Conservation (phyloP, 2,888 invertebrate species). For the Venusia cambrica region DNA sequence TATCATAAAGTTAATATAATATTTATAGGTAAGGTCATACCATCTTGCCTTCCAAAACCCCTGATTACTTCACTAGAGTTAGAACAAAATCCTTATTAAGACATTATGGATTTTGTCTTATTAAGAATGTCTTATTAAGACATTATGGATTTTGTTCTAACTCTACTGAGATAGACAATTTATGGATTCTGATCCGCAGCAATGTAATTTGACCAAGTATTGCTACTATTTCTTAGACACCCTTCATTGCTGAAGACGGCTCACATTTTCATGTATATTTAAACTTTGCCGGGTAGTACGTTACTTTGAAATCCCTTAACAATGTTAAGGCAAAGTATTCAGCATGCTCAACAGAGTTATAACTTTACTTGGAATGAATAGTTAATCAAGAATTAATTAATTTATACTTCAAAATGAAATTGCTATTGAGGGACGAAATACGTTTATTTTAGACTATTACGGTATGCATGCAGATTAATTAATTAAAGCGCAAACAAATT, state of each 20-base stretch:
- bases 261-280: slow-evolving; percentile 61
- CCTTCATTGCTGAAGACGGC: slow-evolving; percentile 54
- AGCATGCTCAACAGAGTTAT: slow-evolving; percentile 46
- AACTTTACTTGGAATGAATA: slow-evolving; percentile 55
- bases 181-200: slow-evolving; percentile 8
- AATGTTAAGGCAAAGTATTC: slow-evolving; percentile 60
- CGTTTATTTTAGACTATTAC: not conserved
- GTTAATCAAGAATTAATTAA: slow-evolving; percentile 59
- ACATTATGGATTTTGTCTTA: too few species aligned
- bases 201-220: slow-evolving; percentile 7
- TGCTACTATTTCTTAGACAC: slow-evolving; percentile 34
- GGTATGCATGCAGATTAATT: too few species aligned
- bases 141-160: too few species aligned
- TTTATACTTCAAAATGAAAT: slow-evolving; percentile 33
- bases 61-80: too few species aligned
- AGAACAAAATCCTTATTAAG: too few species aligned
- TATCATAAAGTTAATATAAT: too few species aligned
- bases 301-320: slow-evolving; percentile 60
- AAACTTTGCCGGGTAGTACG: slow-evolving; percentile 51
- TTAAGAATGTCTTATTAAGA: too few species aligned
- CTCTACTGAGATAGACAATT: too few species aligned
- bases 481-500: too few species aligned
- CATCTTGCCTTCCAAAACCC: too few species aligned
- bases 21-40: too few species aligned
- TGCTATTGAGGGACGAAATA: slow-evolving; percentile 6